A percentile compares a stretch with the other conserved stretches of the same genome.
Evolutionary conservation across 1,140 invertebrate genomes (phyloP).

Genomic region (Helicoverpa armigera): DNA sequence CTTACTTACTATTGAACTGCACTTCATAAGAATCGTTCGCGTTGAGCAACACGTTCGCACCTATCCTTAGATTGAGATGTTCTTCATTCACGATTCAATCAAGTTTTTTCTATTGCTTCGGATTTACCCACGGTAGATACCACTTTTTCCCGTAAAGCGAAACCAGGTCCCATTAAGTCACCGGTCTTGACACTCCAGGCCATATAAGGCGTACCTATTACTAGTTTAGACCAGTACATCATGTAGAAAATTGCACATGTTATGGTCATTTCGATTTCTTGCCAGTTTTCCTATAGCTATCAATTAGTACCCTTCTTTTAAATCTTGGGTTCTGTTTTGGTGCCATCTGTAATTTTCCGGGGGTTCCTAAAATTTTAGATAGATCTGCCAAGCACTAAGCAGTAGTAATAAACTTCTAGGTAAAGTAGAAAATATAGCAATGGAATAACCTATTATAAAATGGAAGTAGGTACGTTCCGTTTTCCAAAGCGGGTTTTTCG

Average conservation of each 20-base stretch:
- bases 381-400: too few species aligned
- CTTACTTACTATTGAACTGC: not conserved
- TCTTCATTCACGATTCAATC: not conserved
- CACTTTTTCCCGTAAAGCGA: not conserved
- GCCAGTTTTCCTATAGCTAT: not conserved
- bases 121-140: not conserved
- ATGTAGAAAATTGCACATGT: not conserved
- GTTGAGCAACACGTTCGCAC: not conserved
- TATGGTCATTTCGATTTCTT: not conserved
- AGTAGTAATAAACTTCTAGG: too few species aligned
- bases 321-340: not conserved
- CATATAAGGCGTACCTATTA: not conserved
- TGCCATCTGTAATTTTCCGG: not conserved
- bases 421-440: too few species aligned
- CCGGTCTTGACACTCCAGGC: not conserved
- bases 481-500: too few species aligned
- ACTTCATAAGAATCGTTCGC: not conserved
- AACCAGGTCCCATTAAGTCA: not conserved
- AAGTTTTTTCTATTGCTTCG: not conserved
- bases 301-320: not conserved
- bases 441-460: too few species aligned
- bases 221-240: not conserved
- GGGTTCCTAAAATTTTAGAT: too few species aligned
- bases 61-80: not conserved
- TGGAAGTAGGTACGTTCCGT: too few species aligned